Percentiles rank a stretch among this genome's conserved stretches.
Conservation (phyloP, 2,888 invertebrate species). For the Dicyrtoma fusca region DNA sequence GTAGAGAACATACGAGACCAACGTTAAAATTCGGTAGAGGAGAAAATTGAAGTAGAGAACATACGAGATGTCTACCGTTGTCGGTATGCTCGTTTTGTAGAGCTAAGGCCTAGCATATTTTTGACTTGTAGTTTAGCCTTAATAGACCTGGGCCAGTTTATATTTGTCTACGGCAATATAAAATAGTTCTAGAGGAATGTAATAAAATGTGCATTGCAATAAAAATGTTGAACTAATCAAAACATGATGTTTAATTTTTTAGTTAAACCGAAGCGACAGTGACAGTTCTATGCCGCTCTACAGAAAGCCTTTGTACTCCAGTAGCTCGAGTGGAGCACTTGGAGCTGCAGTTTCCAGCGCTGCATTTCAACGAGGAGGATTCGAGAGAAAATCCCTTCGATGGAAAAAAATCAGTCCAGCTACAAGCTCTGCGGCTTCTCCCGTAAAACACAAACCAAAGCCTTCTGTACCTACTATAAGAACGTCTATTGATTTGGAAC, state of each 20-base stretch:
- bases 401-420: slow-evolving; percentile 63
- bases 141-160: too few relatives aligned
- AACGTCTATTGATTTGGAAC: slow-evolving; percentile 87
- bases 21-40: too few relatives aligned
- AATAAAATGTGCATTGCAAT: too few relatives aligned
- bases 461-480: slow-evolving; percentile 69
- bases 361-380: slow-evolving; percentile 87
- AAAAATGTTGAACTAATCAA: neutral
- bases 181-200: too few relatives aligned
- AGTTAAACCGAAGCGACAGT: slow-evolving; percentile 93
- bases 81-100: too few relatives aligned
- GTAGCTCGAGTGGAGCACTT: slow-evolving; percentile 45
- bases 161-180: too few relatives aligned
- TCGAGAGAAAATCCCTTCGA: slow-evolving; percentile 87
- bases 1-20: too few relatives aligned
- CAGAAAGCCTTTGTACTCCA: slow-evolving; percentile 61
- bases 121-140: too few relatives aligned
- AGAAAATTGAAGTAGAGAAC: too few relatives aligned
- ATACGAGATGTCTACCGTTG: too few relatives aligned
- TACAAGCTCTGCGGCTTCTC: slow-evolving; percentile 40
- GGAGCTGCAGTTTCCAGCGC: slow-evolving; percentile 58
- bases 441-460: slow-evolving; percentile 41
- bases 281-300: slow-evolving; percentile 95
- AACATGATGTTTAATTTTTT: slow-evolving; percentile 59
- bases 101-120: too few relatives aligned